Evolutionary conservation across 2,888 invertebrate species (phyloP).

Genomic region (Scrobipalpa costella): DNA sequence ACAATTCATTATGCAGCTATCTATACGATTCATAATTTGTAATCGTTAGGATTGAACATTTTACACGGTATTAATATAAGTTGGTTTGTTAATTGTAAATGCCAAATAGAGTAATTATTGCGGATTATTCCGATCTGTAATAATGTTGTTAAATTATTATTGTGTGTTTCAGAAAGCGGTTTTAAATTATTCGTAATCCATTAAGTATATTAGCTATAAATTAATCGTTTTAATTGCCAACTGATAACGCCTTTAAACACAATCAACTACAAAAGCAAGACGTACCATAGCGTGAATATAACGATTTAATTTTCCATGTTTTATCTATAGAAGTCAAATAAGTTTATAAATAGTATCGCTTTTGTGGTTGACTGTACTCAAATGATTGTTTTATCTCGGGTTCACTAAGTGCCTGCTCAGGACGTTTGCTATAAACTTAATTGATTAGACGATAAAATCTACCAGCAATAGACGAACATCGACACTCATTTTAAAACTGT

Average conservation of each 20-base stretch:
- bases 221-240: background rate
- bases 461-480: background rate
- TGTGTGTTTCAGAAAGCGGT: background rate
- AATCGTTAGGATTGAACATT: constrained; percentile 16
- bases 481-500: background rate
- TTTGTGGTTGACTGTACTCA: background rate
- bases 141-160: constrained; percentile 4
- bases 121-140: too few relatives aligned
- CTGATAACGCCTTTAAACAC: background rate
- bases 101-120: constrained; percentile 31
- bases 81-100: constrained; percentile 32
- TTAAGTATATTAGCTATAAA: background rate
- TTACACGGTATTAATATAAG: constrained; percentile 15
- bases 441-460: background rate
- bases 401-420: constrained; percentile 10
- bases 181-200: background rate
- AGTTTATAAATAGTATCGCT: background rate
- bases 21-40: constrained; percentile 12
- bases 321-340: background rate
- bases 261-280: background rate
- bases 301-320: background rate
- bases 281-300: too few relatives aligned
- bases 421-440: background rate
- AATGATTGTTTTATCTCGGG: background rate
- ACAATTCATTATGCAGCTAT: constrained; percentile 16